phyloP scores from a whole-genome alignment of 2,797 vertebrate species.

The Tamandua tetradactyla region DNA sequence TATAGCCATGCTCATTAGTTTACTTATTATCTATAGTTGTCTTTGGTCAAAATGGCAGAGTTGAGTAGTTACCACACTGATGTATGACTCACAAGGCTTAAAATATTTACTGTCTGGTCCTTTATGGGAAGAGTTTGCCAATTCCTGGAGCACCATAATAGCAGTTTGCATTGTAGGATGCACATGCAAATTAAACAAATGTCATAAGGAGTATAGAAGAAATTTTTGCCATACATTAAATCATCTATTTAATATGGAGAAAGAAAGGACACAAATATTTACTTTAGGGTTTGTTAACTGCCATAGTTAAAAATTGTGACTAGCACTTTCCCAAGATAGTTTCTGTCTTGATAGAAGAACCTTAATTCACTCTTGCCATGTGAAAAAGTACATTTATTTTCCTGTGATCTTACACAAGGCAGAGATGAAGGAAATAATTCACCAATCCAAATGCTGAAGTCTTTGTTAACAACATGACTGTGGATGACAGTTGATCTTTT shows the following conservation, averaged over 20 bases:
- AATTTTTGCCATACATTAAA: background rate
- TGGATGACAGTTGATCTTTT: background rate
- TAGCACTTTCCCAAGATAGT: background rate
- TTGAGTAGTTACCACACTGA: background rate
- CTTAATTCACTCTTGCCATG: background rate
- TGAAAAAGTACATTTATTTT: background rate
- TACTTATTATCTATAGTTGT: background rate
- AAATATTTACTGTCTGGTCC: background rate
- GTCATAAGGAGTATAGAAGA: background rate
- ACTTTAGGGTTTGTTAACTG: background rate
- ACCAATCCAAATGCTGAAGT: background rate
- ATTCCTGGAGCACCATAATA: background rate
- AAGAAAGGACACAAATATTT: background rate
- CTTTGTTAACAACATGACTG: background rate
- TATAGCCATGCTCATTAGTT: background rate
- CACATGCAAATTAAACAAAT: slow-evolving; percentile 38
- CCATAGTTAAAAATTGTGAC: background rate
- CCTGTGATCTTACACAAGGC: background rate
- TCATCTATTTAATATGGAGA: background rate
- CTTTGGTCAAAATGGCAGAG: background rate
- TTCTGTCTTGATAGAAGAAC: background rate
- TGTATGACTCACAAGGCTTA: background rate
- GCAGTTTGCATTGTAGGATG: background rate
- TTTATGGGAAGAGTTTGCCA: background rate
- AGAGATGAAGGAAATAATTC: background rate